phyloP scores from a whole-genome alignment of 2,113 vertebrate species.

The Struthidea cinerea region DNA sequence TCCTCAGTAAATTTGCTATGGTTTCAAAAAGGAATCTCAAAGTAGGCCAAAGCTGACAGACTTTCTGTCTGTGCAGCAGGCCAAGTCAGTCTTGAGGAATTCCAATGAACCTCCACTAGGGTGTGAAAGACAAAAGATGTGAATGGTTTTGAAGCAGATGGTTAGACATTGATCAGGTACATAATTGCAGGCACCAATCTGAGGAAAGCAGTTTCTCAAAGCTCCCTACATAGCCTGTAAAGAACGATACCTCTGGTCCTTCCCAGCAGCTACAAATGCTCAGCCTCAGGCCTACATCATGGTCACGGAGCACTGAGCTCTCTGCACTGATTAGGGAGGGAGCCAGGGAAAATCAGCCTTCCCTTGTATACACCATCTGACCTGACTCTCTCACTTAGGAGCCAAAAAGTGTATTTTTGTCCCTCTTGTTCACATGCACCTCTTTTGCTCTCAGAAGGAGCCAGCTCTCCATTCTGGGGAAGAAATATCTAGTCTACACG shows the following conservation, averaged over 20 bases:
- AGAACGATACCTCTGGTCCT: not conserved
- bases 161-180: not conserved
- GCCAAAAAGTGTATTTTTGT: not conserved
- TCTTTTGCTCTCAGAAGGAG: not conserved
- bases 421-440: not conserved
- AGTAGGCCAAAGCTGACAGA: not conserved
- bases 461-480: not conserved
- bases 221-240: not conserved
- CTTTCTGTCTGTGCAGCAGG: not conserved
- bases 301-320: not conserved
- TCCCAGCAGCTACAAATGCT: not conserved
- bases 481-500: not conserved
- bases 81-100: not conserved
- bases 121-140: not conserved
- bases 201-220: not conserved
- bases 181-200: not conserved
- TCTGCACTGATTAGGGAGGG: not conserved
- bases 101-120: not conserved
- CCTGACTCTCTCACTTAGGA: not conserved
- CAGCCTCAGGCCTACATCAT: fast-evolving
- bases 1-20: not conserved
- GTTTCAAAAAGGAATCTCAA: not conserved
- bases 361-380: not conserved
- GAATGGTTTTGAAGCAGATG: not conserved
- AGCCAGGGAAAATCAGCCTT: not conserved